Evolutionary conservation across 37 sponge, comb jelly and placozoan genomes (phyloP).

Genomic region (Halisarca cf. caerulea): DNA sequence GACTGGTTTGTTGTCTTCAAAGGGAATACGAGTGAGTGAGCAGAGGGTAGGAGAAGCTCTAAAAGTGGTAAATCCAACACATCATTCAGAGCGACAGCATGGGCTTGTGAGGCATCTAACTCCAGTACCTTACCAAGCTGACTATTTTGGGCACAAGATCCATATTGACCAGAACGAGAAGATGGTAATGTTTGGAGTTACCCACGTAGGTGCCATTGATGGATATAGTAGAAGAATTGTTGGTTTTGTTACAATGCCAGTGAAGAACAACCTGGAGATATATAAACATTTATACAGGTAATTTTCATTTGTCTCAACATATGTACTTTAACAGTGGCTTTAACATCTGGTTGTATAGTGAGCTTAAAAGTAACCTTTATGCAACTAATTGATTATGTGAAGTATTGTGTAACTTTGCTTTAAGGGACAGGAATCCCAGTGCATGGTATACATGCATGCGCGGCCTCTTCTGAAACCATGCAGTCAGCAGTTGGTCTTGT

Average conservation of each 20-base stretch:
- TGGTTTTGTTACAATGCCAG: constrained; percentile 56
- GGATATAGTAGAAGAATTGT: constrained; percentile 67
- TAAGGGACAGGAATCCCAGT: too few relatives aligned
- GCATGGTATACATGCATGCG: too few relatives aligned
- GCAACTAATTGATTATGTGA: too few relatives aligned
- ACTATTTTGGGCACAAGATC: constrained; percentile 71
- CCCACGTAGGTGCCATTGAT: constrained; percentile 59
- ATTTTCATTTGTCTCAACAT: too few relatives aligned
- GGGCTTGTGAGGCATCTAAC: constrained; percentile 19
- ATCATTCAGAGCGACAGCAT: constrained; percentile 28
- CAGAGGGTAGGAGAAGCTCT: constrained; percentile 42
- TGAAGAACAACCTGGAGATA: constrained; percentile 61
- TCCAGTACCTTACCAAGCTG: constrained; percentile 65
- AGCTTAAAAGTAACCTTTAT: too few relatives aligned
- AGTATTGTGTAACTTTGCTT: too few relatives aligned
- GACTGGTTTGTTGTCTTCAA: constrained; percentile 42
- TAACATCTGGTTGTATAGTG: too few relatives aligned
- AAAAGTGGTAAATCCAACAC: constrained; percentile 7
- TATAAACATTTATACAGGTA: constrained; percentile 44
- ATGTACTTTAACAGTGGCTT: too few relatives aligned
- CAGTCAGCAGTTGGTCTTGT: too few relatives aligned
- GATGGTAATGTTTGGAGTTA: constrained; percentile 69
- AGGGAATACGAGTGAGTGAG: constrained; percentile 35
- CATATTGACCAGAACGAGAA: constrained; percentile 77
- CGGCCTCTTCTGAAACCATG: too few relatives aligned